Conservation (phyloP, 2,888 invertebrate genomes). For the Lottia gigantea region DNA sequence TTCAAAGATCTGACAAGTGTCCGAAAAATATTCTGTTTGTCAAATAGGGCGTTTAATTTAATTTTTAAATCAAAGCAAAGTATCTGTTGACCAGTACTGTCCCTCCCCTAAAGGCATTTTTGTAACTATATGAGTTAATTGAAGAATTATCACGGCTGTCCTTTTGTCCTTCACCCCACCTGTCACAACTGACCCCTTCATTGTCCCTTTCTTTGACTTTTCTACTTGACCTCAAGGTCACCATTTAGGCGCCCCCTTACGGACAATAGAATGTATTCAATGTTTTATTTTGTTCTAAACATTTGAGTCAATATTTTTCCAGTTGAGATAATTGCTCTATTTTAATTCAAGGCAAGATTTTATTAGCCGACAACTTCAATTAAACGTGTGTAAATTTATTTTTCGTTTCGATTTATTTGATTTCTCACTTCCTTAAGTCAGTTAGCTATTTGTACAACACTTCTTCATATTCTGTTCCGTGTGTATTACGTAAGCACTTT, state of each 20-base stretch:
- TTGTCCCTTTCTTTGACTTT: neutral
- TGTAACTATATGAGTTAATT: slow-evolving; percentile 8
- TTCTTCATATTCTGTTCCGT: neutral
- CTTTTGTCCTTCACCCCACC: neutral
- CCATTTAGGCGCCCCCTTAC: neutral
- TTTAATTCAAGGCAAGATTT: neutral
- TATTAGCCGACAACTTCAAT: slow-evolving; percentile 1
- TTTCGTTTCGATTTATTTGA: slow-evolving; percentile 10
- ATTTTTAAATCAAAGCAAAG: neutral
- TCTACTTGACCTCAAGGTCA: slow-evolving; percentile 1
- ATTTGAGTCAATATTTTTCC: slow-evolving; percentile 8
- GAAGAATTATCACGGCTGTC: neutral
- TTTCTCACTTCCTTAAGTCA: neutral
- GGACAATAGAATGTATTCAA: neutral
- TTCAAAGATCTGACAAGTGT: too few species aligned
- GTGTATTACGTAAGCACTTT: slow-evolving; percentile 3
- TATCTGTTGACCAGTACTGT: neutral
- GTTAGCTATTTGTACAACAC: too few species aligned
- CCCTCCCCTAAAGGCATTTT: slow-evolving; percentile 2
- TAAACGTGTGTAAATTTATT: slow-evolving; percentile 7
- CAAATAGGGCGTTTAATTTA: neutral
- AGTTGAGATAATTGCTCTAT: neutral
- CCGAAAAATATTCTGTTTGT: too few species aligned
- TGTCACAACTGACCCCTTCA: neutral
- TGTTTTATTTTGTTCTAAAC: neutral